Base-by-base conservation (phyloP, 1,140 invertebrate genomes). In the Drosophila nasuta region DNA sequence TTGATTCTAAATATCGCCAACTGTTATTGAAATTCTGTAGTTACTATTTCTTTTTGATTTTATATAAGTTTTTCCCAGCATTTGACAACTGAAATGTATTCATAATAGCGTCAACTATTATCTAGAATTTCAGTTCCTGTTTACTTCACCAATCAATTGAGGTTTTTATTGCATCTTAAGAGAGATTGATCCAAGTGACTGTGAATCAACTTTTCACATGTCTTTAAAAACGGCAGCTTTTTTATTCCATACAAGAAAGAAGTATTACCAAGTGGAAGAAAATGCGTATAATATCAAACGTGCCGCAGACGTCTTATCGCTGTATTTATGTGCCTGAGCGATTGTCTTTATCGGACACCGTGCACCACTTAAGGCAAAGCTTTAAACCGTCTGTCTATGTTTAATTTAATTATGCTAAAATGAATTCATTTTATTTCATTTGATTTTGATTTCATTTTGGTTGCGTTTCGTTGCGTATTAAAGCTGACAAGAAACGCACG, bases 341-440 rank as follows among this genome's bases (percentile, higher is more conserved):
- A 77, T 80, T 45, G 71, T 30, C 38, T 56, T 77, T 72, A 79
- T 75, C 69, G 77, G 63, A 75, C 78, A 86, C 51, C 62, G 66
- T 75, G 68, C 65, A 75, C 70, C 83, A 88, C 85, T 88, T 88
- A 89, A 78, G 49, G 69, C 33, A 8, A 49, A 54, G 65, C 74
- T 77, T 67, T 72, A 62, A 35, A 60, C 30, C 49, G 49, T 43
- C 75, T 38, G 49, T 43, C 75, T 38, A 74, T 80, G 80, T 76
- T 88, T 88, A 88, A 89, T 88, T 88, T 81, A 89, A 88, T 88
- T 88, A 88, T 83, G 81, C 33, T 75, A 81, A 91, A 88, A 83
- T 81, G 75, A 76, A 71, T 73, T 74, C 63, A 80, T 88, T 83
- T 71, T 33, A 64, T 77, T 86, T 88, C 49, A 86, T 82, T 87